Percentiles rank a stretch among this genome's conserved stretches.
Conservation (phyloP, 2,797 vertebrate genomes). For the Babyrousa celebensis region DNA sequence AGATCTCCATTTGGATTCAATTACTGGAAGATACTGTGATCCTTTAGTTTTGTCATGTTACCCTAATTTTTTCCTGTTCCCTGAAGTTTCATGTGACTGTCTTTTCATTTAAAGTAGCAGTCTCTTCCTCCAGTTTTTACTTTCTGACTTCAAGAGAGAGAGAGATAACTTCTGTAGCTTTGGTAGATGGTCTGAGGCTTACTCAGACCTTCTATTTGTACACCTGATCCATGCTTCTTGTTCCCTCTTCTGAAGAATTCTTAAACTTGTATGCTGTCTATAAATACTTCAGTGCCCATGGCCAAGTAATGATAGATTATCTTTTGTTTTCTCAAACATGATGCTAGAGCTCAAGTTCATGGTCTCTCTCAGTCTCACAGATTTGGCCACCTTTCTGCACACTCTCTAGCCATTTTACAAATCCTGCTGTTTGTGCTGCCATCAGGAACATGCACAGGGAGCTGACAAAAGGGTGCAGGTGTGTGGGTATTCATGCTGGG, state of each 20-base stretch:
- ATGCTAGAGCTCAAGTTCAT: neutral
- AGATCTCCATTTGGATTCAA: neutral
- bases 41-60: neutral
- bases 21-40: neutral
- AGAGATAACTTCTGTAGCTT: neutral
- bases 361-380: neutral
- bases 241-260: neutral
- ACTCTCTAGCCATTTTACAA: neutral
- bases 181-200: neutral
- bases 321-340: neutral
- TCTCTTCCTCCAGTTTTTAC: neutral
- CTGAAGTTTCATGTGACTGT: neutral
- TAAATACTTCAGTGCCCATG: neutral
- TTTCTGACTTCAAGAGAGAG: neutral
- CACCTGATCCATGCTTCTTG: neutral
- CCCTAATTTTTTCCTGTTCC: neutral
- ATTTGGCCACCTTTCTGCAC: neutral
- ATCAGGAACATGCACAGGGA: neutral
- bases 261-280: neutral
- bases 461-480: neutral
- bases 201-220: neutral
- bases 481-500: neutral
- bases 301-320: neutral
- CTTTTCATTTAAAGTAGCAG: neutral
- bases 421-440: neutral